A percentile compares a stretch with the other conserved stretches of the same genome.
These are phyloP conservation scores for Anguilla megastoma DNA, from an alignment of 2,797 vertebrate genomes.

Conservation along the genomic window DNA sequence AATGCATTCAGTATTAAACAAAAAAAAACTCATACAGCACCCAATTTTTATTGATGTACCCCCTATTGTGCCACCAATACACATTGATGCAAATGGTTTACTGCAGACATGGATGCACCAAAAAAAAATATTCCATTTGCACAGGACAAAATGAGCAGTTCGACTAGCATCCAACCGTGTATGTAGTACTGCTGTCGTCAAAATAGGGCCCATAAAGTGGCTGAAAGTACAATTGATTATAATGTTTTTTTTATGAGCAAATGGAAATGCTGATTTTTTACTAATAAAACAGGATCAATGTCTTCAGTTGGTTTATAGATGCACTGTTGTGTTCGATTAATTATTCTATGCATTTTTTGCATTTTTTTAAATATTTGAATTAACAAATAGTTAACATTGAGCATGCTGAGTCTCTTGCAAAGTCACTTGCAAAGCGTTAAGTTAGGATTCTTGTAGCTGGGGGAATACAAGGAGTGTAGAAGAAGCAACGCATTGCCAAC, in stretches of 20 bases:
- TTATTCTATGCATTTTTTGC: constrained; percentile 58
- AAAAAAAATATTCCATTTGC: neutral
- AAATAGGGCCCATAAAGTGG: neutral
- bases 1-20: neutral
- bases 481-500: neutral
- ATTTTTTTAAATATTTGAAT: constrained; percentile 51
- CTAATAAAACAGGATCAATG: constrained; percentile 65
- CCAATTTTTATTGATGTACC: neutral
- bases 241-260: constrained; percentile 32
- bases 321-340: constrained; percentile 64
- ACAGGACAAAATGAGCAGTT: neutral
- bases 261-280: constrained; percentile 47
- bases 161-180: neutral
- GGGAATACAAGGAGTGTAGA: neutral
- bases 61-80: neutral
- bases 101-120: neutral
- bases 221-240: neutral
- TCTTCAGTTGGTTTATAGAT: constrained; percentile 64
- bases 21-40: neutral
- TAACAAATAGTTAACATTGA: constrained; percentile 47
- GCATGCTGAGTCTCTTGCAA: constrained; percentile 15
- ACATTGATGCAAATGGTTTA: neutral
- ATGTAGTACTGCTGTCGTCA: neutral
- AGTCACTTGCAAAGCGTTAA: neutral
- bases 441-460: neutral